A percentile compares a stretch with the other conserved stretches of the same genome.
Evolutionary conservation across 1,140 invertebrate genomes (phyloP).

Genomic region (Pemphigus obesinymphae): DNA sequence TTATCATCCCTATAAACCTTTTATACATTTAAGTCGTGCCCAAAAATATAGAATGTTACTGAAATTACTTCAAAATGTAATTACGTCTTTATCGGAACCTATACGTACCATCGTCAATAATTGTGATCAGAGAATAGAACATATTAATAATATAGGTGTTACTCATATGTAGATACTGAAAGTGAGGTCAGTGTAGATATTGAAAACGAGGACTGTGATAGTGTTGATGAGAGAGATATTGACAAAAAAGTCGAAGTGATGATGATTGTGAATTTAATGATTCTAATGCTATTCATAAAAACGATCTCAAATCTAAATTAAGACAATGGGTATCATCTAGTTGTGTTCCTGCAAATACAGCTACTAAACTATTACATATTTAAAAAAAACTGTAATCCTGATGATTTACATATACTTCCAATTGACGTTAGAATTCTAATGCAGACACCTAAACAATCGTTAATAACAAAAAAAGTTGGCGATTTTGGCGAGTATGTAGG

Average conservation of each 20-base stretch:
- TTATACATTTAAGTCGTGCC: background rate
- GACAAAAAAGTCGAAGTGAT: background rate
- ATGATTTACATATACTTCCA: background rate
- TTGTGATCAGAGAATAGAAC: background rate
- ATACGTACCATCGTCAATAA: background rate
- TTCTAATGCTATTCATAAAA: background rate
- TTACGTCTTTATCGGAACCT: too few species aligned
- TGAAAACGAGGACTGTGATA: background rate
- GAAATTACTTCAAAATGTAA: background rate
- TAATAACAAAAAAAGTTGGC: background rate
- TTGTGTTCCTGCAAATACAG: background rate
- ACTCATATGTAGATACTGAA: background rate
- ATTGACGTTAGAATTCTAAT: background rate
- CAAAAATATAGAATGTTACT: background rate
- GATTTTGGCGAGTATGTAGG: background rate
- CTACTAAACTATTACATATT: background rate
- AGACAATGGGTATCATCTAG: background rate
- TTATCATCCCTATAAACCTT: background rate
- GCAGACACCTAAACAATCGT: background rate
- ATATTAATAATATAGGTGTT: background rate
- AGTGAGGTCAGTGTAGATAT: background rate
- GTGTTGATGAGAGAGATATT: background rate
- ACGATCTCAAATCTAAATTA: background rate
- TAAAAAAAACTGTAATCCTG: background rate
- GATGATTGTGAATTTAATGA: background rate